phyloP scores from a whole-genome alignment of 1,140 invertebrate species.

The Glossosoma conforme region DNA sequence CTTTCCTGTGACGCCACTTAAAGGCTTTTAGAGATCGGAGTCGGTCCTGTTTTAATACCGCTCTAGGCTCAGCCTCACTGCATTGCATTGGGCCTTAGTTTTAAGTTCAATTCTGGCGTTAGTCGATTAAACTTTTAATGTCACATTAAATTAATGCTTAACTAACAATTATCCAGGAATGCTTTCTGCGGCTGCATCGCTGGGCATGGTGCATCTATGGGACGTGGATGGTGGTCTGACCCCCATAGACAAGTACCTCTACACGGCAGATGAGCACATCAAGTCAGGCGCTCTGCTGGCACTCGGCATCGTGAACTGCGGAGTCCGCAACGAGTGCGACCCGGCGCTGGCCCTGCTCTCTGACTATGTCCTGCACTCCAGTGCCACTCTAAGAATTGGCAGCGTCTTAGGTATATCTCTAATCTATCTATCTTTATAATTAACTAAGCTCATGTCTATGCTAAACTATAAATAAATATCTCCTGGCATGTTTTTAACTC shows the following conservation, averaged over 20 bases:
- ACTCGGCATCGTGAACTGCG: conserved; percentile 97
- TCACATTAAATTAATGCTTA: too few relatives aligned
- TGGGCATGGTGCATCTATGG: conserved; percentile 92
- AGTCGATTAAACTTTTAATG: too few relatives aligned
- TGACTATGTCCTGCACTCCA: conserved; percentile 91
- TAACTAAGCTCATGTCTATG: background rate
- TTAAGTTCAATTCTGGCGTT: too few relatives aligned
- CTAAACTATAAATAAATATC: too few relatives aligned
- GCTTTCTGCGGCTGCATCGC: conserved; percentile 94
- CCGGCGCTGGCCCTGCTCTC: conserved; percentile 93
- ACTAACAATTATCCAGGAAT: conserved; percentile 56
- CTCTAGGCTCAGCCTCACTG: too few relatives aligned
- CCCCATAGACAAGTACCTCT: conserved; percentile 98
- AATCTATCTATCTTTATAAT: too few relatives aligned
- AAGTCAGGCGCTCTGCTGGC: conserved; percentile 96
- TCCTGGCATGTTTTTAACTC: too few relatives aligned
- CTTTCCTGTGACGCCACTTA: too few relatives aligned
- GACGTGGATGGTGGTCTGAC: conserved; percentile 97
- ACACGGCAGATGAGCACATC: conserved; percentile 91
- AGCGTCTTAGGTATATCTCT: conserved; percentile 73
- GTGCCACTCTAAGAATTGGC: conserved; percentile 87
- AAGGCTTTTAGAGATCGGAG: too few relatives aligned
- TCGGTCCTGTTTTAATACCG: too few relatives aligned
- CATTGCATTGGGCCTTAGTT: too few relatives aligned
- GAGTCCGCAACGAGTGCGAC: conserved; percentile 97